Evolutionary conservation across 2,797 vertebrate genomes (phyloP), one percentile per base, ranked within the genome.

Genomic region (Falco rusticolus): DNA sequence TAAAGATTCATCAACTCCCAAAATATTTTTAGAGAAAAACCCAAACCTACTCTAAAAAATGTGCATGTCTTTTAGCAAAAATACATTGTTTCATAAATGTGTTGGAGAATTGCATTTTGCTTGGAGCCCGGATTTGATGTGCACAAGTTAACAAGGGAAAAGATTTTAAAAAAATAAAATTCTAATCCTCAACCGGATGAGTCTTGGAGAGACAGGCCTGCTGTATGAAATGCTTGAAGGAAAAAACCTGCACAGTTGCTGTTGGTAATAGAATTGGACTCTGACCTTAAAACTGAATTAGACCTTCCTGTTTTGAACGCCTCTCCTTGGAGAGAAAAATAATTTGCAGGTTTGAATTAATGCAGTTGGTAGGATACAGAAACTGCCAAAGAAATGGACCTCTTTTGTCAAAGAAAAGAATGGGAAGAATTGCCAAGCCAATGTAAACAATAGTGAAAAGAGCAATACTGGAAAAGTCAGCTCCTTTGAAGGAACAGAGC

Each of bases 351-450:
- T 92, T 91, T 91, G 68, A 93, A 68, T 91, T 83, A 78, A 85
- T 84, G 87, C 54, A 66, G 43, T 91, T 89, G 59, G 57, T 92
- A 89, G 54, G 48, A 74, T 93, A 68, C 18, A 64, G 82, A 89
- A 88, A 31, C 16, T 80, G 68, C 69, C 37, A 95, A 65, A 81
- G 89, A 47, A 11, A 31, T 53, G 10, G 75, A 48, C 53, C 31
- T 89, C 74, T 89, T 96, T 89, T 96, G 72, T 88, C n/a, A 50
- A 69, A 65, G 75, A 26, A 50, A 77, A 93, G 83, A 94, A 91
- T 80, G 21, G 29, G 28, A 77, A 77, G 64, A 90, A 81, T 89
- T 69, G 56, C 43, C 26, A 63, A 84, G 22, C 70, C 39, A 37
- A 2, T 0, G 0, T 92, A 96, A 91, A 91, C 74, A 95, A 60